Conservation (phyloP, 1,140 invertebrate genomes). For the Polypedilum pembai region DNA sequence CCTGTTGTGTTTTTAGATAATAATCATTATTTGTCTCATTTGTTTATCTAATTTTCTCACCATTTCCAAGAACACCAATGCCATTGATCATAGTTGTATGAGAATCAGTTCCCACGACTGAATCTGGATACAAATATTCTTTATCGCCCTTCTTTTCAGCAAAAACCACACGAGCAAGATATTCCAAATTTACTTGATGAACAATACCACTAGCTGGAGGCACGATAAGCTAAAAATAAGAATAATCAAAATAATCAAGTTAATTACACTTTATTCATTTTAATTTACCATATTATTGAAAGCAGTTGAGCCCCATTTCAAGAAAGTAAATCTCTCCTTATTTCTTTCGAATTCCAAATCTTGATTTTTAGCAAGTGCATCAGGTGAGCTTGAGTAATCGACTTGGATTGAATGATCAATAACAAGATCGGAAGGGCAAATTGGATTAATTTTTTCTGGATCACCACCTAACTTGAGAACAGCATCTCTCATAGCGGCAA, state of each 20-base stretch:
- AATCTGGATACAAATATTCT: constrained; percentile 77
- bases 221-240: too few relatives aligned
- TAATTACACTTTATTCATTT: too few relatives aligned
- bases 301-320: constrained; percentile 96
- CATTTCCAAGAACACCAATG: constrained; percentile 59
- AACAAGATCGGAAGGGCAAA: constrained; percentile 94
- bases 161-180: constrained; percentile 92
- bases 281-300: constrained; percentile 94
- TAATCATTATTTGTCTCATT: too few relatives aligned
- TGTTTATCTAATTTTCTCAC: background rate
- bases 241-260: too few relatives aligned
- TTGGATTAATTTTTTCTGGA: constrained; percentile 91
- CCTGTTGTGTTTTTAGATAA: too few relatives aligned
- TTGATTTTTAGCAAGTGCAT: constrained; percentile 89
- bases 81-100: constrained; percentile 99
- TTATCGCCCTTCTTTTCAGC: constrained; percentile 48
- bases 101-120: constrained; percentile 96
- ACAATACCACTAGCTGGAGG: constrained; percentile 76
- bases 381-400: constrained; percentile 80
- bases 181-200: constrained; percentile 97
- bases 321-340: constrained; percentile 89
- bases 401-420: constrained; percentile 99
- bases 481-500: constrained; percentile 97
- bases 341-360: constrained; percentile 94
- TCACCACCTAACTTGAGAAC: constrained; percentile 78